Base-by-base conservation (phyloP, 2,113 vertebrate genomes). In the Oreochromis niloticus region DNA sequence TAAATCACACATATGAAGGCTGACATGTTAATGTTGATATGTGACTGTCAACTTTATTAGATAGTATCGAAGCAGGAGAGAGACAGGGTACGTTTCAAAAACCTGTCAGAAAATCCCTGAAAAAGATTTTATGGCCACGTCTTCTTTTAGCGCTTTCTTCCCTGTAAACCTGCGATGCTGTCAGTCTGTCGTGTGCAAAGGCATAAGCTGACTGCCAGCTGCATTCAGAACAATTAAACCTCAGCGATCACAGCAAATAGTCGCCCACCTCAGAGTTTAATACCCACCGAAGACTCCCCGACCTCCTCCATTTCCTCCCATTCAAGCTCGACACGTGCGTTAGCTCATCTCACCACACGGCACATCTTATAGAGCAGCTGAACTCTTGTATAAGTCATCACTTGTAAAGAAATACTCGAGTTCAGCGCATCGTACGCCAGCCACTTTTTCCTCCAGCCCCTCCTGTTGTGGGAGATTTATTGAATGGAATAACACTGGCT, bases 131-230 rank as follows among this genome's bases (percentile, higher is more conserved):
- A 59, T 59, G 46, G 66, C 66, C 86, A 80, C 84, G 27, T 87
- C 79, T 85, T 82, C 52, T 90, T 94, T 94, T 89, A 94, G 89
- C 92, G 81, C 88, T 92, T 84, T 91, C 88, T 57, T 88, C 27
- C 86, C 81, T 79, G 87, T 95, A 95, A 96, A 96, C 73, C 88
- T 95, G 95, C 93, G 93, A 93, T 90, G 82, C 89, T 95, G 93
- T 94, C 93, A 85, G 83, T 94, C 93, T 90, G 78, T 82, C 82
- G 78, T 78, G 84, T 80, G 88, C 79, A 22, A 80, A 88, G 87
- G 68, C 89, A 81, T 87, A 95, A 95, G 95, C 89, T 93, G 54
- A 81, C 86, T 32, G 55, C 92, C 94, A 95, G 93, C 93, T 95
- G 95, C 91, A 92, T 91, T 80, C 92, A 87, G 73, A 91, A 88